phyloP scores from a whole-genome alignment of 2,113 vertebrate species.

The Siniperca knerii region DNA sequence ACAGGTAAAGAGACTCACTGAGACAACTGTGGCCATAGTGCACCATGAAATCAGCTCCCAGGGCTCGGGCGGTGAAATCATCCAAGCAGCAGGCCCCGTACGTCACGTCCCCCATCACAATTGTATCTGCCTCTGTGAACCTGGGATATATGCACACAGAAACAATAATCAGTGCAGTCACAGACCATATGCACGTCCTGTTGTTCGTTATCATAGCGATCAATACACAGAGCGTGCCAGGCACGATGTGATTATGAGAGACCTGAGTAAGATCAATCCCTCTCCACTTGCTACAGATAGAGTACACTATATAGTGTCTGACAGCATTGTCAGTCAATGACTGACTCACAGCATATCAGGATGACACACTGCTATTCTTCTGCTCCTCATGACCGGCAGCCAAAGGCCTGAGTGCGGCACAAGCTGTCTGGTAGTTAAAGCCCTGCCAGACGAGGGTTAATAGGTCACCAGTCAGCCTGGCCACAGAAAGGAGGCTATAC shows the following conservation, averaged over 20 bases:
- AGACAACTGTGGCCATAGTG: slow-evolving; percentile 99
- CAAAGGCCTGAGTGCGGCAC: background rate
- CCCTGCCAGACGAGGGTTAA: slow-evolving; percentile 7
- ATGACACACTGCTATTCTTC: slow-evolving; percentile 36
- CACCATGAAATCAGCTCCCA: slow-evolving; percentile 97
- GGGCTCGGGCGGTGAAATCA: slow-evolving; percentile 94
- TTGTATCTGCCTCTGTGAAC: slow-evolving; percentile 92
- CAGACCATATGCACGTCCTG: slow-evolving; percentile 25
- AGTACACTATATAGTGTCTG: slow-evolving; percentile 39
- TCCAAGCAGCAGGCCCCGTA: slow-evolving; percentile 98
- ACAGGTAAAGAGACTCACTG: slow-evolving; percentile 81
- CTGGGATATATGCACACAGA: slow-evolving; percentile 73
- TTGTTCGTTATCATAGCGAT: slow-evolving; percentile 38
- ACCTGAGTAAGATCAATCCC: slow-evolving; percentile 58
- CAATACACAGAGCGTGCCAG: slow-evolving; percentile 43
- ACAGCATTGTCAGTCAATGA: slow-evolving; percentile 44
- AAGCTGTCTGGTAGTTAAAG: slow-evolving; percentile 37
- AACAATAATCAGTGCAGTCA: slow-evolving; percentile 36
- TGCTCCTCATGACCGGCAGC: slow-evolving; percentile 26
- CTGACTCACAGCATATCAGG: slow-evolving; percentile 31
- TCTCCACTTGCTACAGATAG: slow-evolving; percentile 26
- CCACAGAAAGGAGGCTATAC: background rate
- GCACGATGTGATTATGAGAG: slow-evolving; percentile 47
- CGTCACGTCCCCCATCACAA: slow-evolving; percentile 98
- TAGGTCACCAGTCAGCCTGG: slow-evolving; percentile 33